Base-by-base conservation (phyloP, 2,888 invertebrate species). In the Drosophila histrio region DNA sequence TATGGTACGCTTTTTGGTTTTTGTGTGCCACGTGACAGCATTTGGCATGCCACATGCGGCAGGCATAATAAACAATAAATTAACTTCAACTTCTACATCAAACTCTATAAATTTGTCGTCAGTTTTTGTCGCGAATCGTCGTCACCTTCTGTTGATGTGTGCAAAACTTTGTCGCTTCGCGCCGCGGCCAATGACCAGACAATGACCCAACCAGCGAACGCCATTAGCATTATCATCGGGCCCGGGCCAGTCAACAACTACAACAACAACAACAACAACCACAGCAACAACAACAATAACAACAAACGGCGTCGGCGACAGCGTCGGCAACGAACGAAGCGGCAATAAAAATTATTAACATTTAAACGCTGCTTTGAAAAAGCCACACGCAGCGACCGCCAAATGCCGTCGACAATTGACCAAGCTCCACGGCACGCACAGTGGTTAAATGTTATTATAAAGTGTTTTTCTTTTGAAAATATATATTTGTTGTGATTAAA, bases 291-390 rank as follows among this genome's bases (percentile, higher is more conserved):
- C 52, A 56, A 7, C 50, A 41, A 24, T 47, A 53, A 32, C 62
- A 53, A 60, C 64, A 46, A 22, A 64, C 72, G 66, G 54, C 63
- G 77, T 47, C 63, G 62, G 62, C 80, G 72, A 80, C 80, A 66
- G 44, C 71, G 56, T 66, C 67, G 65, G 77, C 84, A 74, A 88
- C 38, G n/a, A 65, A 52, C 72, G 57, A 53, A 72, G 68, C 68
- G 64, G 80, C 84, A 85, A 83, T 88, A 77, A 87, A 88, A 84
- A 84, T 84, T 84, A 84, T 84, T 87, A 88, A 87, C 88, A 87
- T 88, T 84, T 88, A 84, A 88, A 80, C 88, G 64, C 70, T 83
- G 87, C 77, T 83, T 77, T 66, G 64, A 59, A 73, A 73, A 61
- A 68, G 65, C 82, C 85, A 85, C 85, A 87, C 79, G 63, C 80